Percentiles rank a stretch among this genome's conserved stretches.
Evolutionary conservation across 2,888 invertebrate genomes (phyloP).

Genomic region (Thymelicus sylvestris): DNA sequence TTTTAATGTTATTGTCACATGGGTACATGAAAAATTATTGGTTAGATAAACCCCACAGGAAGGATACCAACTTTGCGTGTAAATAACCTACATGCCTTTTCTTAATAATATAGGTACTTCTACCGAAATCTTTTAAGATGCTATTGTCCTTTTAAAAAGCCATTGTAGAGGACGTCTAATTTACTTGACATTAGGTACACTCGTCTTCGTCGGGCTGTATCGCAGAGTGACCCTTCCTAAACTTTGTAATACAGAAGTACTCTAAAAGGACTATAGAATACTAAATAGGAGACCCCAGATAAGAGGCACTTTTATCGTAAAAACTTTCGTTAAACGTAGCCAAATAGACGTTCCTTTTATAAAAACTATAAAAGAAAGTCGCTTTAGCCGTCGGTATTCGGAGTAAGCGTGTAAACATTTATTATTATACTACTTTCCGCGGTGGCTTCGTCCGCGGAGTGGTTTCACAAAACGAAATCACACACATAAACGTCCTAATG

Average conservation of each 20-base stretch:
- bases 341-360: neutral
- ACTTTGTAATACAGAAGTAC: constrained; percentile 7
- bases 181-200: constrained; percentile 21
- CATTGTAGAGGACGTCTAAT: constrained; percentile 7
- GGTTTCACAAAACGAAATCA: too few species aligned
- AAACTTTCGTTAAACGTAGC: neutral
- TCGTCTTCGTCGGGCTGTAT: constrained; percentile 9
- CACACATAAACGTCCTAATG: too few species aligned
- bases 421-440: neutral
- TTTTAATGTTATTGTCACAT: too few species aligned
- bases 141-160: neutral
- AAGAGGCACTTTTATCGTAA: constrained; percentile 7
- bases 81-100: too few species aligned
- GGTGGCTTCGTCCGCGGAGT: too few species aligned
- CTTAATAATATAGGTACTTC: too few species aligned
- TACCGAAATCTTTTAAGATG: neutral
- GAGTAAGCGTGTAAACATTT: neutral
- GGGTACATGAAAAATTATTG: too few species aligned
- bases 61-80: too few species aligned
- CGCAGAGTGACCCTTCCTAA: constrained; percentile 6
- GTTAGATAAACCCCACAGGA: too few species aligned
- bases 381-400: neutral
- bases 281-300: constrained; percentile 5
- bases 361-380: constrained; percentile 6
- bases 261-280: constrained; percentile 7